Evolutionary conservation across 2,797 vertebrate species (phyloP), one percentile per base, ranked within the genome.

Genomic region (Eidolon dupreanum): DNA sequence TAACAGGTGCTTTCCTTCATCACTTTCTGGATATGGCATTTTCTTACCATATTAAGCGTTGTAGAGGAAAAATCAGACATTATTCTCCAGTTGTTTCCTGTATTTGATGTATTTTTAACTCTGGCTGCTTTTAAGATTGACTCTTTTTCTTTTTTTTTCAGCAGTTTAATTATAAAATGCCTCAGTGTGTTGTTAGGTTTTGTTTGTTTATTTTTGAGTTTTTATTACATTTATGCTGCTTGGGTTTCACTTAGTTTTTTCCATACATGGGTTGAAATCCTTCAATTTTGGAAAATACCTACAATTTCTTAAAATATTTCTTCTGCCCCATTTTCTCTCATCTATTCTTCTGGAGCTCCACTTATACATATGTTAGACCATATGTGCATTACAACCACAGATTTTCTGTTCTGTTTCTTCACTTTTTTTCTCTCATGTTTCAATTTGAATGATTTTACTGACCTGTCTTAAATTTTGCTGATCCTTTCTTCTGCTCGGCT

Each of bases 131-230:
- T 73, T 84, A 65, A 73, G 17, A 73, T 78, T 91, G 79, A 59
- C 8, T 24, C 16, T 88, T 41, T 83, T 16, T 70, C 61, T 55
- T 65, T 87, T 16, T 49, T 53, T 79, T 19, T 3, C 46, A 90
- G 11, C 51, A 93, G 51, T 74, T 86, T 74, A 81, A 74, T 89
- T 71, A 74, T 38, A 89, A 89, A 79, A 66, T 92, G 9, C 24
- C 24, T 74, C 24, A 73, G 17, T 24, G 20, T 73, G 2, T 19
- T 83, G 20, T 6, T 68, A 49, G 13, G 49, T 16, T 49, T 49
- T 49, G 49, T 85, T 89, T 63, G 1, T 38, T 36, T 57, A 11
- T 55, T 41, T 86, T 3, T 65, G 36, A 15, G 5, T 91, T 88
- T 87, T 66, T 28, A 77, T 79, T 66, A 8, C 11, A 59, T 59